Conservation (phyloP, 1,140 invertebrate species). For the Micrasema longulum region DNA sequence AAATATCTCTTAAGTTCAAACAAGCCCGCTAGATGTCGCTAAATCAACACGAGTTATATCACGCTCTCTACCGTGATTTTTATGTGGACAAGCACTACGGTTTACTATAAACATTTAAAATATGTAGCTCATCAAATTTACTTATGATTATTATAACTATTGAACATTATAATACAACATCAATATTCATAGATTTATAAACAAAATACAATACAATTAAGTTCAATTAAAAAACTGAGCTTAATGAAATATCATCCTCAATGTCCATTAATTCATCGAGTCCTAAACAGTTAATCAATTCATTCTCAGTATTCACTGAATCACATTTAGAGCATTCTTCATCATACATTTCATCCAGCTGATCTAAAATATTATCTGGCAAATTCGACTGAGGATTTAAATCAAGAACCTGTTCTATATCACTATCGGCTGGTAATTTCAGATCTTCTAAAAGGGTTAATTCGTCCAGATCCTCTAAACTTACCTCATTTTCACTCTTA, state of each 20-base stretch:
- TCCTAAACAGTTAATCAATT: slow-evolving; percentile 19
- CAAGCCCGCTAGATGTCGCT: no score
- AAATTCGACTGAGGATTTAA: slow-evolving; percentile 1
- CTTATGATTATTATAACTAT: no score
- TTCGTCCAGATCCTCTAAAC: slow-evolving; percentile 18
- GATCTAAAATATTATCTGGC: slow-evolving; percentile 12
- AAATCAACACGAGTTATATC: no score
- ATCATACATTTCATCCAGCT: slow-evolving; percentile 9
- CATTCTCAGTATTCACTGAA: slow-evolving; percentile 16
- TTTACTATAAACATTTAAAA: no score
- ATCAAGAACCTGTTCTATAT: neutral
- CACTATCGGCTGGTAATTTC: slow-evolving; percentile 2
- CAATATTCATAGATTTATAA: no score
- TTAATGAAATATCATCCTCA: neutral
- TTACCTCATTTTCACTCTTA: slow-evolving; percentile 12
- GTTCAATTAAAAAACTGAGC: slow-evolving; percentile 8
- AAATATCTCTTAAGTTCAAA: no score
- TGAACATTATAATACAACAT: no score
- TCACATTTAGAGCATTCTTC: slow-evolving; percentile 6
- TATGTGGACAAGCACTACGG: no score
- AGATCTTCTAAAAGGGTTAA: slow-evolving; percentile 5
- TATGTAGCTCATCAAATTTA: no score
- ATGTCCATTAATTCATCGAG: slow-evolving; percentile 15
- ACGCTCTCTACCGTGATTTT: no score
- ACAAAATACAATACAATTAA: no score